These are phyloP conservation scores for Morpho achilles DNA, from an alignment of 2,888 invertebrate species.

Conservation along the genomic window DNA sequence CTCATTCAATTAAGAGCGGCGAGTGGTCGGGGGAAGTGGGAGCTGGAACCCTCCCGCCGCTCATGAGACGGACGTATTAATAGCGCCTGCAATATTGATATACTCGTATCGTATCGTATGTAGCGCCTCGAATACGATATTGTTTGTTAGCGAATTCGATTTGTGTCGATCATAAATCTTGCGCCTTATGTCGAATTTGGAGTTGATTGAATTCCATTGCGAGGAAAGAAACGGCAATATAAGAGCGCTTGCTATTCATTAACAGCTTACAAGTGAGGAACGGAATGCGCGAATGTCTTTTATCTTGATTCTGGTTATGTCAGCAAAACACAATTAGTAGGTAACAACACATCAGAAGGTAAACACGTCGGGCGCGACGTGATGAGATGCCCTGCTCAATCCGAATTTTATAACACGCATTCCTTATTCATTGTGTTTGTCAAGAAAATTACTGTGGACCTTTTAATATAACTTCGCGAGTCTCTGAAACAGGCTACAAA, in stretches of 20 bases:
- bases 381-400: conserved; percentile 66
- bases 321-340: conserved; percentile 73
- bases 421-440: conserved; percentile 75
- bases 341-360: conserved; percentile 64
- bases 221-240: conserved; percentile 44
- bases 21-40: conserved; percentile 50
- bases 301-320: conserved; percentile 41
- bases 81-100: conserved; percentile 80
- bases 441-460: conserved; percentile 75
- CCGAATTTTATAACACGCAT: conserved; percentile 75
- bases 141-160: conserved; percentile 79
- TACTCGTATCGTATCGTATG: conserved; percentile 74
- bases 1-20: conserved; percentile 80
- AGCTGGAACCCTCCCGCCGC: conserved; percentile 48
- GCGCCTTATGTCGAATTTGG: conserved; percentile 75
- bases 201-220: conserved; percentile 69
- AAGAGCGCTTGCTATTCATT: conserved; percentile 42
- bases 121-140: conserved; percentile 75
- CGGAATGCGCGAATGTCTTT: conserved; percentile 37
- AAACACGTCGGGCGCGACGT: conserved; percentile 67
- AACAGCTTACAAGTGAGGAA: conserved; percentile 54
- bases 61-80: conserved; percentile 79
- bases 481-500: conserved; percentile 47
- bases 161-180: conserved; percentile 79
- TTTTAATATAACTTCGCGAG: conserved; percentile 76